Evolutionary conservation across 2,113 vertebrate genomes (phyloP).

Genomic region (Macroglossus sobrinus): DNA sequence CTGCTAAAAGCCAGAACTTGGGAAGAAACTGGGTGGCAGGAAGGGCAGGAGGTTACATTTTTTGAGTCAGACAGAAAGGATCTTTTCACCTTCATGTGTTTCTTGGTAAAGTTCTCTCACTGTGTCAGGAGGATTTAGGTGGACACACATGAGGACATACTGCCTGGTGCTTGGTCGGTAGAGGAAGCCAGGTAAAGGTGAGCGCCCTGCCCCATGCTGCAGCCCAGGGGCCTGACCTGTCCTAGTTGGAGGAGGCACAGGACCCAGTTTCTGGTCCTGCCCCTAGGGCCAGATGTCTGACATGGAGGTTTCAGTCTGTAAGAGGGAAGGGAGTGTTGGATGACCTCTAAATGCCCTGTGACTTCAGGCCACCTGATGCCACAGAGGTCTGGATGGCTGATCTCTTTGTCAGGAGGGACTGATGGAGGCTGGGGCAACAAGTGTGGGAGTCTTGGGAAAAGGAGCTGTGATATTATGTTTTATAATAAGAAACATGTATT

Average conservation of each 20-base stretch:
- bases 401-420: neutral
- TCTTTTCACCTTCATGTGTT: neutral
- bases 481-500: neutral
- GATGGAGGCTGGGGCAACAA: neutral
- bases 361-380: neutral
- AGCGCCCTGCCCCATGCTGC: neutral
- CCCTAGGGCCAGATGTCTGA: neutral
- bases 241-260: neutral
- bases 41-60: neutral
- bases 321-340: neutral
- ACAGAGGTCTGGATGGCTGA: neutral
- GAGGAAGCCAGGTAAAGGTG: neutral
- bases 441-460: neutral
- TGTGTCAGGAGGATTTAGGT: neutral
- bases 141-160: neutral
- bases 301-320: neutral
- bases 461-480: neutral
- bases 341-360: neutral
- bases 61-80: neutral
- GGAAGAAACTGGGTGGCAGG: neutral
- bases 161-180: too few relatives aligned
- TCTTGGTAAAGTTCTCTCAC: neutral
- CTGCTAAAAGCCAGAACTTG: too few relatives aligned
- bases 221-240: rapidly evolving
- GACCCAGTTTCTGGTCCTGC: neutral